A percentile compares a stretch with the other conserved stretches of the same genome.
Evolutionary conservation across 2,888 invertebrate genomes (phyloP).

Genomic region (Cheilosia scutellata): DNA sequence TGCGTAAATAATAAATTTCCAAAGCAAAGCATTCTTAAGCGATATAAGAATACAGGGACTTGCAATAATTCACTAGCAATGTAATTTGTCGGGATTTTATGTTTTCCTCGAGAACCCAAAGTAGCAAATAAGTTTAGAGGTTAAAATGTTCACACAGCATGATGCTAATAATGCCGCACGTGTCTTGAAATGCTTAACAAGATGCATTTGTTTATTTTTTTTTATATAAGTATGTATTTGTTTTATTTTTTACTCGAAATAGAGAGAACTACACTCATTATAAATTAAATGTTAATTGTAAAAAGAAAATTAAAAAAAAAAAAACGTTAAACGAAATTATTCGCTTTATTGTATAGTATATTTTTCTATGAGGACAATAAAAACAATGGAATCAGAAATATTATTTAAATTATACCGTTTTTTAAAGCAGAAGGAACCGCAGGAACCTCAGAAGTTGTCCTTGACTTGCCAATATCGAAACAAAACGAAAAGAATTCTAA

Average conservation of each 20-base stretch:
- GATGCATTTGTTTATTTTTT: conserved; percentile 53
- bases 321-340: conserved; percentile 53
- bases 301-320: background rate
- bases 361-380: conserved; percentile 72
- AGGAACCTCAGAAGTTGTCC: no score
- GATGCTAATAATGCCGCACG: conserved; percentile 66
- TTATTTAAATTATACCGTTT: background rate
- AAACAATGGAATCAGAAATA: conserved; percentile 28
- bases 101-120: conserved; percentile 10
- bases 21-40: conserved; percentile 46
- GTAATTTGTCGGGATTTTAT: background rate
- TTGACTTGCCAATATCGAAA: no score
- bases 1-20: background rate
- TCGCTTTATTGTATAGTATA: conserved; percentile 47
- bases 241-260: conserved; percentile 39
- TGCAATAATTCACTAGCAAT: conserved; percentile 23
- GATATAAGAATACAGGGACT: conserved; percentile 40
- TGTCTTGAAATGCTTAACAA: conserved; percentile 68
- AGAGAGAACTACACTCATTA: conserved; percentile 36
- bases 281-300: conserved; percentile 17
- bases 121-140: conserved; percentile 34
- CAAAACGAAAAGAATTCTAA: no score
- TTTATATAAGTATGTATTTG: conserved; percentile 3
- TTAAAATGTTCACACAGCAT: conserved; percentile 53
- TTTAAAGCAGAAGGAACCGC: background rate